A percentile compares a stretch with the other conserved stretches of the same genome.
These are phyloP conservation scores for Pantherophis vulpinus DNA, from an alignment of 2,797 vertebrate genomes.

Conservation along the genomic window DNA sequence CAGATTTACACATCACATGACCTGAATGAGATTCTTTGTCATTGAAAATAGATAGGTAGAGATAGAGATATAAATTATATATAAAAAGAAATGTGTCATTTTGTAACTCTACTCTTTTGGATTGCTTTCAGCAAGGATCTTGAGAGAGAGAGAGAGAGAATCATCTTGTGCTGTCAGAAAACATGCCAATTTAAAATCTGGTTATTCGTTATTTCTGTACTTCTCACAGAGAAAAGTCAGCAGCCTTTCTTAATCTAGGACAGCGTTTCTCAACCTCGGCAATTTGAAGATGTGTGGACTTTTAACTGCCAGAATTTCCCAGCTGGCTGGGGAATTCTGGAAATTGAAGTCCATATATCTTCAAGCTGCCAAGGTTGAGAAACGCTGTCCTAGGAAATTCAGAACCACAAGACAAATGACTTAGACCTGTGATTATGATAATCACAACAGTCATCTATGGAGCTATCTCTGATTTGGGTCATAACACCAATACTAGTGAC, in stretches of 20 bases:
- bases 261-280: background rate
- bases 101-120: background rate
- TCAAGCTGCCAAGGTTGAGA: background rate
- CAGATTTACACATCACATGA: background rate
- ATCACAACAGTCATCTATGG: background rate
- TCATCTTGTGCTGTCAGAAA: background rate
- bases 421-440: background rate
- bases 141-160: background rate
- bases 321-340: background rate
- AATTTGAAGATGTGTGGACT: background rate
- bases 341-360: background rate
- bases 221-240: background rate
- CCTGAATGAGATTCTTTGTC: background rate
- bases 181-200: background rate
- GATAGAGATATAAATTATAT: background rate
- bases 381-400: background rate
- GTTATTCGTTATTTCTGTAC: background rate
- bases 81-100: background rate
- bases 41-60: background rate
- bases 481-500: conserved; percentile 7
- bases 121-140: background rate
- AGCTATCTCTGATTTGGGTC: background rate
- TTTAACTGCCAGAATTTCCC: background rate
- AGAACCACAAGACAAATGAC: background rate
- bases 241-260: background rate